Percentiles rank a stretch among this genome's conserved stretches.
phyloP scores from a whole-genome alignment of 2,888 invertebrate species.

The Agonopterix subpropinquella region DNA sequence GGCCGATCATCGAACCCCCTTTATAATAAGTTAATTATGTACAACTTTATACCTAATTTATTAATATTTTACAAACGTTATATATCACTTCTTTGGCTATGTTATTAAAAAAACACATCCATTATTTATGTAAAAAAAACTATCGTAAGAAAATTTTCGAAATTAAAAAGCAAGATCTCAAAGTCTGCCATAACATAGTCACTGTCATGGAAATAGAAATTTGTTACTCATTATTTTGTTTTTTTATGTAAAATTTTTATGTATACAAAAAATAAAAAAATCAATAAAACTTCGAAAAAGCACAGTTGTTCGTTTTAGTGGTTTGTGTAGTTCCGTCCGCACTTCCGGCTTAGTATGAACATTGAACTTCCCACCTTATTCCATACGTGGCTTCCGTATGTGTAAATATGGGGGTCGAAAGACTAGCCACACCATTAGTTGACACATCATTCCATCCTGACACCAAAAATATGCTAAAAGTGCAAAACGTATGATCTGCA shows the following conservation, averaged over 20 bases:
- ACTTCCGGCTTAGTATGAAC: no score
- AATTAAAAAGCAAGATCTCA: constrained; percentile 39
- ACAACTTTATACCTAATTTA: constrained; percentile 43
- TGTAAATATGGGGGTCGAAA: no score
- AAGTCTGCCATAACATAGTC: constrained; percentile 71
- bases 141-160: no score
- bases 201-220: constrained; percentile 55
- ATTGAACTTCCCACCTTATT: no score
- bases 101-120: constrained; percentile 30
- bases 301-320: constrained; percentile 9
- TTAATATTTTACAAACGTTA: constrained; percentile 35
- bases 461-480: no score
- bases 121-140: no score
- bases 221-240: constrained; percentile 53
- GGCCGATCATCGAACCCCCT: constrained; percentile 44
- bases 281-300: constrained; percentile 52
- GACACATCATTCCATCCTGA: no score
- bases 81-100: constrained; percentile 45
- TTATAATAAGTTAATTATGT: constrained; percentile 41
- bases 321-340: not conserved
- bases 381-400: no score
- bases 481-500: no score
- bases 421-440: no score
- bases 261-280: constrained; percentile 61
- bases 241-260: constrained; percentile 63